phyloP scores from a whole-genome alignment of 2,888 invertebrate genomes.

The Hyalella azteca region DNA sequence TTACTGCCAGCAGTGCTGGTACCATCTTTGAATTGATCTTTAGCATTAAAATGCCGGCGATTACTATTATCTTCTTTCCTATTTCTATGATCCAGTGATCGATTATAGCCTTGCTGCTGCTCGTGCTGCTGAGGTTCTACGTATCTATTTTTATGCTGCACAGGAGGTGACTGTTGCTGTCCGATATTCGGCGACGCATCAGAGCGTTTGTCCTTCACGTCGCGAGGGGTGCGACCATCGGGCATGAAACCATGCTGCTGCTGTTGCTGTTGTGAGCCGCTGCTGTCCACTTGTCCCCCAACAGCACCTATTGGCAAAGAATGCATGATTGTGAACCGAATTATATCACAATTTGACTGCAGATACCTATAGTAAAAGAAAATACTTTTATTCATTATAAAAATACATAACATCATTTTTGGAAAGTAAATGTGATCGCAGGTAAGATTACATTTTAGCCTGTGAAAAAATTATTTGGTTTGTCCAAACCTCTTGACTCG shows the following conservation, averaged over 20 bases:
- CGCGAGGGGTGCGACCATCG: not conserved
- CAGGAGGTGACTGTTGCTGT: not conserved
- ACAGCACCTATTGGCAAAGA: not conserved
- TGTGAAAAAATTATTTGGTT: not conserved
- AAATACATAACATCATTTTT: not conserved
- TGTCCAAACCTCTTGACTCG: not conserved
- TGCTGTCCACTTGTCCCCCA: not conserved
- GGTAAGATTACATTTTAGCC: not conserved
- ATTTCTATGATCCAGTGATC: slow-evolving; percentile 9
- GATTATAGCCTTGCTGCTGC: slow-evolving; percentile 12
- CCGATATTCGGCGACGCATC: not conserved
- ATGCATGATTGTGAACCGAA: not conserved
- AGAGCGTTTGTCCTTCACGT: not conserved
- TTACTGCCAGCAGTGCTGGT: not conserved
- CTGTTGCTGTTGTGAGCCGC: not conserved
- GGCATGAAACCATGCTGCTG: not conserved
- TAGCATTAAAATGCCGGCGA: slow-evolving; percentile 14
- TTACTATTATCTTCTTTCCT: slow-evolving; percentile 21
- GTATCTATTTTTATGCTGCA: not conserved
- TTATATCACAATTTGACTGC: no score
- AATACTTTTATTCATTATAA: not conserved
- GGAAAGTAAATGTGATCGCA: not conserved
- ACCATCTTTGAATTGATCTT: not conserved
- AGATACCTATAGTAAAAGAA: not conserved
- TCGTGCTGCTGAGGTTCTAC: not conserved